Evolutionary conservation across 1,140 invertebrate genomes (phyloP), one percentile per base, ranked within the genome.

Genomic region (Kradibia gibbosae): DNA sequence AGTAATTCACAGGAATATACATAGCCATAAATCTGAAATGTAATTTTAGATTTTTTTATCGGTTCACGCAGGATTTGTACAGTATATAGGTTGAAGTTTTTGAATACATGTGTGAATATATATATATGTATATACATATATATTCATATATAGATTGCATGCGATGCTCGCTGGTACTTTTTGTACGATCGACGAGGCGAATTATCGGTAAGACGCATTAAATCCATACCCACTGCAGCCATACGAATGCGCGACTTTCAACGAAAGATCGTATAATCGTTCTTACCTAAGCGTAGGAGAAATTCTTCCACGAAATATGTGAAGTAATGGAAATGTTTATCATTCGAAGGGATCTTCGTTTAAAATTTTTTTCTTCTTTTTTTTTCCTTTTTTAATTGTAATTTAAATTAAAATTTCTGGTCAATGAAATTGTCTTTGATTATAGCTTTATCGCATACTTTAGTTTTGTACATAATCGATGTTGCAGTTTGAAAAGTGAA

Each of bases 211-310:
- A 81, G 73, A 60, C 62, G 48, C 53, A 82, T 62, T 82, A 82
- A 31, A 22, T 75, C 36, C 76, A 79, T 62, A 74, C 71, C 70
- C 45, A 74, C 34, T 28, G 28, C 8, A 76, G 36, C 70, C 42
- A 36, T 55, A 70, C 73, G 74, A 76, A 81, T 65, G 81, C 78
- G 81, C 78, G 72, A 78, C 75, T 78, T 45, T 55, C 70, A 55
- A 73, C 28, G 13, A 15, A 50, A 45, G 53, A 71, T 62, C 20
- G 39, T 34, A 42, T 10, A 71, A 20, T 48, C 31, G 28, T 7
- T 25, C 42, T 17, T 39, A 70, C 42, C 57, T 55, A 20, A 39
- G n/a, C 28, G 17, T 10, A 57, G 11, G 2, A 17, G 25, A 4
- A 17, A 71, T 1, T 22, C 3, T 65, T 50, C 55, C 28, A 11